Evolutionary conservation across 2,797 vertebrate genomes (phyloP).

Genomic region (Melanotaenia trifasciata): DNA sequence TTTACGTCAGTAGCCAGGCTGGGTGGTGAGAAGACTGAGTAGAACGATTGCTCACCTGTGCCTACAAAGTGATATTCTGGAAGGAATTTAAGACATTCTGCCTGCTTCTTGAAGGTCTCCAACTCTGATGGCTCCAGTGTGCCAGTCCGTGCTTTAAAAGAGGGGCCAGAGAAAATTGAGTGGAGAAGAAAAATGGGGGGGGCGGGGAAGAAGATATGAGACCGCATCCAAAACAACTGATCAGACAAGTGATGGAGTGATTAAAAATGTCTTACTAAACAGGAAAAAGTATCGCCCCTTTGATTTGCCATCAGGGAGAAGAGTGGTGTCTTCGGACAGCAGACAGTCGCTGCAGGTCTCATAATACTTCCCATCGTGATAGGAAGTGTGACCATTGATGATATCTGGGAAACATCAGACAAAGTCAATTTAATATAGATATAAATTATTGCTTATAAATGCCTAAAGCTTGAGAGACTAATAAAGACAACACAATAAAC

Average conservation of each 20-base stretch:
- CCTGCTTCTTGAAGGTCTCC: slow-evolving; percentile 79
- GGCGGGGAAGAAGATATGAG: neutral
- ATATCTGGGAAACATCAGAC: slow-evolving; percentile 44
- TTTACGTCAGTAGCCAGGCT: no score
- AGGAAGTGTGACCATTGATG: slow-evolving; percentile 79
- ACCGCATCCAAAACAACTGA: neutral
- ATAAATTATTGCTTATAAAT: fast-evolving
- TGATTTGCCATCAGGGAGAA: slow-evolving; percentile 72
- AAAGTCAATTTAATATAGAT: neutral
- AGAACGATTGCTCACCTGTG: slow-evolving; percentile 53
- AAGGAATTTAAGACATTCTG: slow-evolving; percentile 71
- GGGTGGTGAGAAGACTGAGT: neutral
- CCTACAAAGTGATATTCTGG: slow-evolving; percentile 61
- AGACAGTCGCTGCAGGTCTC: slow-evolving; percentile 78
- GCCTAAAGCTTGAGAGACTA: neutral
- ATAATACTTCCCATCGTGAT: slow-evolving; percentile 80
- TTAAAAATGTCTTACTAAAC: slow-evolving; percentile 64
- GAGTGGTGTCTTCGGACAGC: slow-evolving; percentile 77
- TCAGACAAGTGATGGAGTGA: neutral
- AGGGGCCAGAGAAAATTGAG: neutral
- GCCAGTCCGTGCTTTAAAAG: slow-evolving; percentile 66
- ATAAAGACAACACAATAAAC: neutral
- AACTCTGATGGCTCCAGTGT: slow-evolving; percentile 67
- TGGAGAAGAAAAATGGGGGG: neutral
- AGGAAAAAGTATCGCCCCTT: slow-evolving; percentile 78